These are phyloP conservation scores for Byasa hedistus DNA, from an alignment of 2,888 invertebrate genomes.

Conservation along the genomic window DNA sequence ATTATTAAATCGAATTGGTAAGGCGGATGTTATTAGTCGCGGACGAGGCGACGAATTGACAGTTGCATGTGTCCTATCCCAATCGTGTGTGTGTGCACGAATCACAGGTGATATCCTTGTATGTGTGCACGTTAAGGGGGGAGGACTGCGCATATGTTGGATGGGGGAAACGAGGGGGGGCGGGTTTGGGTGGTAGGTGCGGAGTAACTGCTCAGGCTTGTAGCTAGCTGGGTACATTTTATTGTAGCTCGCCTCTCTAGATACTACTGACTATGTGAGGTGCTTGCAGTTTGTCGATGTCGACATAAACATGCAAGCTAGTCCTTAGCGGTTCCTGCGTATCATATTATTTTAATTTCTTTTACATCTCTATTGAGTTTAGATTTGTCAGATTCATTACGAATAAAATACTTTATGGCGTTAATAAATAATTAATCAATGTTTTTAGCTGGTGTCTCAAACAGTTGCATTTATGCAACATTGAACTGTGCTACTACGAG, in stretches of 20 bases:
- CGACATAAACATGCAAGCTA: constrained; percentile 61
- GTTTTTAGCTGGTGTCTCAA: no score
- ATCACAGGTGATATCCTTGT: constrained; percentile 48
- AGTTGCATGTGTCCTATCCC: constrained; percentile 59
- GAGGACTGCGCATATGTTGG: constrained; percentile 68
- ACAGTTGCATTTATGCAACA: no score
- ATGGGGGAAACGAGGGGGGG: constrained; percentile 39
- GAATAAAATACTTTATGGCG: no score
- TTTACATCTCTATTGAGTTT: no score
- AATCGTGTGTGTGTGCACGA: constrained; percentile 51
- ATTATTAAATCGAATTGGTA: constrained; percentile 53
- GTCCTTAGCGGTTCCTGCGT: constrained; percentile 52
- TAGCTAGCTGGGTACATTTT: constrained; percentile 78
- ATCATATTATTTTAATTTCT: constrained; percentile 31
- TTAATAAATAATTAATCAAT: no score
- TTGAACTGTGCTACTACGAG: no score
- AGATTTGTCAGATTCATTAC: not conserved
- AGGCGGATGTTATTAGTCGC: constrained; percentile 45
- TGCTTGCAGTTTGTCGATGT: constrained; percentile 62
- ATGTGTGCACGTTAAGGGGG: constrained; percentile 43
- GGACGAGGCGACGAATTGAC: constrained; percentile 57
- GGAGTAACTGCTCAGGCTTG: constrained; percentile 76
- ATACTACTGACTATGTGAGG: constrained; percentile 64
- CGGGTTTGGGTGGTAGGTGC: constrained; percentile 50
- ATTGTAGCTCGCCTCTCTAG: constrained; percentile 77